Evolutionary conservation across 2,113 vertebrate genomes (phyloP).

Genomic region (Corydoras sp.): DNA sequence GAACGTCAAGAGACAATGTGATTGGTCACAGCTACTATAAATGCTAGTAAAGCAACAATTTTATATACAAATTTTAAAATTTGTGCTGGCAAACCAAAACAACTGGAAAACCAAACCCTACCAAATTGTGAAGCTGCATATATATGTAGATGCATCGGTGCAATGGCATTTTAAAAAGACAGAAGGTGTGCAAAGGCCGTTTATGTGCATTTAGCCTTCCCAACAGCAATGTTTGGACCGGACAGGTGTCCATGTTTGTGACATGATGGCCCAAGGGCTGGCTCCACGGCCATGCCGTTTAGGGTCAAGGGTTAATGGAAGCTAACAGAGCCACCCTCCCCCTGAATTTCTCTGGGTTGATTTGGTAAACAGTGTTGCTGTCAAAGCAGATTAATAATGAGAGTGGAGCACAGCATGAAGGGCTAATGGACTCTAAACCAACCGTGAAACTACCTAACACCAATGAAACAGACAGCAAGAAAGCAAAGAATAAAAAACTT

Average conservation of each 20-base stretch:
- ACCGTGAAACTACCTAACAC: constrained; percentile 60
- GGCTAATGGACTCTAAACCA: constrained; percentile 63
- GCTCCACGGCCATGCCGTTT: constrained; percentile 52
- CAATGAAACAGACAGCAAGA: constrained; percentile 19
- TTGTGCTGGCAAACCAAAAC: too few relatives aligned
- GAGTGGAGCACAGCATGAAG: constrained; percentile 52
- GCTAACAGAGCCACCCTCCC: constrained; percentile 61
- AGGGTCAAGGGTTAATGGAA: constrained; percentile 75
- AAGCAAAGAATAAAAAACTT: not conserved
- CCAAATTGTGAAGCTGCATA: too few relatives aligned
- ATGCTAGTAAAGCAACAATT: too few relatives aligned
- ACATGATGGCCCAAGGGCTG: constrained; percentile 46
- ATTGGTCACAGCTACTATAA: too few relatives aligned
- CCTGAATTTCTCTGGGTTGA: constrained; percentile 62
- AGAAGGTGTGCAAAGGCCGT: too few relatives aligned
- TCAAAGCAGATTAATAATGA: constrained; percentile 74
- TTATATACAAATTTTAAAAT: too few relatives aligned
- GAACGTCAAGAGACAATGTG: too few relatives aligned
- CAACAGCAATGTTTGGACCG: constrained; percentile 17
- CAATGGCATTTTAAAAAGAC: too few relatives aligned
- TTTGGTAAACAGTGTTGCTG: constrained; percentile 75
- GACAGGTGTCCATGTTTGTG: constrained; percentile 59
- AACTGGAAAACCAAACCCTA: too few relatives aligned
- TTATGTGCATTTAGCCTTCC: too few relatives aligned
- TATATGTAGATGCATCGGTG: too few relatives aligned